Percentiles rank a stretch among this genome's conserved stretches.
Conservation (phyloP, 2,113 vertebrate genomes). For the Passer montanus region DNA sequence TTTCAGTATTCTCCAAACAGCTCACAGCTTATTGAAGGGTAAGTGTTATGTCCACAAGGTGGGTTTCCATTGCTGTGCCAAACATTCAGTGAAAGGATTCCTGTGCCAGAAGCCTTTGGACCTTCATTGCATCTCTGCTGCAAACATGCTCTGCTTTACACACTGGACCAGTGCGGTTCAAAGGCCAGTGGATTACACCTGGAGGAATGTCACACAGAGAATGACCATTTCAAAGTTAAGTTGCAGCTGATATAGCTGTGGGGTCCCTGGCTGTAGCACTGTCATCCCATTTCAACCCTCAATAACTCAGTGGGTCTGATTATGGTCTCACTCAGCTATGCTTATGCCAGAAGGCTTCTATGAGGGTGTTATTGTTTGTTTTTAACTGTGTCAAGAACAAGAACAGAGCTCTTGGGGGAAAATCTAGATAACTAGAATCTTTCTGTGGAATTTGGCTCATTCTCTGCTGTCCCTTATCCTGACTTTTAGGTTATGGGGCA, state of each 20-base stretch:
- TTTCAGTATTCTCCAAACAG: background rate
- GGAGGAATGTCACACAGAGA: background rate
- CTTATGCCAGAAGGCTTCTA: background rate
- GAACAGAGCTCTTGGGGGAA: background rate
- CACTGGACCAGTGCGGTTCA: background rate
- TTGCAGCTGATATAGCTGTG: background rate
- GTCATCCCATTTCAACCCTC: background rate
- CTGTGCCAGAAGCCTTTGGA: background rate
- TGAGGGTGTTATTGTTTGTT: background rate
- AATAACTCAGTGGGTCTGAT: background rate
- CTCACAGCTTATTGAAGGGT: background rate
- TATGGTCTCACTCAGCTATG: background rate
- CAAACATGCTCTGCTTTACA: background rate
- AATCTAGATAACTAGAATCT: background rate
- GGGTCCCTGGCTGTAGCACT: background rate
- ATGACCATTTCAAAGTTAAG: background rate
- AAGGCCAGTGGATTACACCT: background rate
- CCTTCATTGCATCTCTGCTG: background rate
- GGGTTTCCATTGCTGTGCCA: background rate
- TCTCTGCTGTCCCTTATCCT: background rate
- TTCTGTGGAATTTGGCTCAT: background rate
- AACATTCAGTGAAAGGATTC: background rate
- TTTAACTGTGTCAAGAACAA: background rate
- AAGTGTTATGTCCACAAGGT: background rate
- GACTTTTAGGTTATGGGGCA: background rate